Evolutionary conservation across 2,113 vertebrate genomes (phyloP), one percentile per base, ranked within the genome.

Genomic region (Turdus rufiventris): DNA sequence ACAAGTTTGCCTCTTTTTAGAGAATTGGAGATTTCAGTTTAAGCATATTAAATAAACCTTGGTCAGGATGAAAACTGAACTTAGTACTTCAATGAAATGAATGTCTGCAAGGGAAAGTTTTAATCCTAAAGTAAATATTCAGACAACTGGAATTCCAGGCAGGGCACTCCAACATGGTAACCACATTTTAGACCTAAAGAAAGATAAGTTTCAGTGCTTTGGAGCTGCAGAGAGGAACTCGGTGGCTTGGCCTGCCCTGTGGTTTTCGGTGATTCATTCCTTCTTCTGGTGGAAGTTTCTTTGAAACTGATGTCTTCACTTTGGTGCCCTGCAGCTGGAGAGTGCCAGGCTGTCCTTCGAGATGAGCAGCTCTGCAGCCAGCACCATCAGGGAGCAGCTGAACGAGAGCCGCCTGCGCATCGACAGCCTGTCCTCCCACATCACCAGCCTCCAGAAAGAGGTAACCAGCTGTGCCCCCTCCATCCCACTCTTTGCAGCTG

Each of bases 361-460:
- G 97, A 98, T 98, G 98, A 99, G 97, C 56, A 98, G 87, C 73
- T 98, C 97, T 8, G 96, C 98, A 15, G 98, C 97, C 53, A 98
- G 86, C 85, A 95, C 97, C 42, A 95, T 98, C 63, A 97, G 98
- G n/a, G 98, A 99, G 96, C 98, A 99, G 65, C 98, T 99, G 43
- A 97, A 94, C 36, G 98, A 99, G 94, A 98, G 98, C 14, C 79
- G 66, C 7, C 50, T 98, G 72, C 97, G 98, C 61, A 98, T 99
- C 1, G 98, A 99, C 67, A 98, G 86, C 88, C 98, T 99, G n/a
- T 97, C 96, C 2, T 97, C 98, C 8, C 98, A 99, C 90, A 95
- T 99, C 21, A 47, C 96, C 45, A 97, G 70, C 63, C 96, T 99
- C 53, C 99, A 99, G 94, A 99, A 98, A 91, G 98, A 99, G 98